Percentiles rank a stretch among this genome's conserved stretches.
Conservation (phyloP, 2,888 invertebrate species). For the Cacoxenus indagator region DNA sequence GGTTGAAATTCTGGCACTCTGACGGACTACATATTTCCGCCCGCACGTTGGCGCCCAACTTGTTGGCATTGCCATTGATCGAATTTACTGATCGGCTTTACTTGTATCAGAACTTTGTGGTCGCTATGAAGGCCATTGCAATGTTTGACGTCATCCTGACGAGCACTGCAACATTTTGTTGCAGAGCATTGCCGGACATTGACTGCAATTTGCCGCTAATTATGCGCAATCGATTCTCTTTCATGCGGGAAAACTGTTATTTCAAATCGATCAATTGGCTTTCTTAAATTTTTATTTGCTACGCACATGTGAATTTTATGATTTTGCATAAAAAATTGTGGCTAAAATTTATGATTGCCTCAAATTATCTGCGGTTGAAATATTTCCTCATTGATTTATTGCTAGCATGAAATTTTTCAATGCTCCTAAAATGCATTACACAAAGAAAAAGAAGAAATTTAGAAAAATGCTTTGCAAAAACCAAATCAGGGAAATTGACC, state of each 20-base stretch:
- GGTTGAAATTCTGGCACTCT: neutral
- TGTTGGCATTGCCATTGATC: constrained; percentile 4
- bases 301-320: constrained; percentile 4
- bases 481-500: neutral
- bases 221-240: neutral
- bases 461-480: no score
- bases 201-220: neutral
- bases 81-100: constrained; percentile 4
- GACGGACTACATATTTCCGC: neutral
- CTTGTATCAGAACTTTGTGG: neutral
- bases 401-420: neutral
- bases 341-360: neutral
- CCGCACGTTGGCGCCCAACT: neutral
- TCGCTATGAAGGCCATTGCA: neutral
- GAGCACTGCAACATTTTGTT: neutral
- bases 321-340: constrained; percentile 16
- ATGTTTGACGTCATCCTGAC: neutral
- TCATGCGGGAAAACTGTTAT: neutral
- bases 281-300: neutral
- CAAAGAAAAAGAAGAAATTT: no score
- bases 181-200: neutral
- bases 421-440: neutral
- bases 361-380: neutral
- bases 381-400: neutral
- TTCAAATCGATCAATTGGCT: neutral